Conservation (phyloP, 2,113 vertebrate species). For the Kryptolebias marmoratus region DNA sequence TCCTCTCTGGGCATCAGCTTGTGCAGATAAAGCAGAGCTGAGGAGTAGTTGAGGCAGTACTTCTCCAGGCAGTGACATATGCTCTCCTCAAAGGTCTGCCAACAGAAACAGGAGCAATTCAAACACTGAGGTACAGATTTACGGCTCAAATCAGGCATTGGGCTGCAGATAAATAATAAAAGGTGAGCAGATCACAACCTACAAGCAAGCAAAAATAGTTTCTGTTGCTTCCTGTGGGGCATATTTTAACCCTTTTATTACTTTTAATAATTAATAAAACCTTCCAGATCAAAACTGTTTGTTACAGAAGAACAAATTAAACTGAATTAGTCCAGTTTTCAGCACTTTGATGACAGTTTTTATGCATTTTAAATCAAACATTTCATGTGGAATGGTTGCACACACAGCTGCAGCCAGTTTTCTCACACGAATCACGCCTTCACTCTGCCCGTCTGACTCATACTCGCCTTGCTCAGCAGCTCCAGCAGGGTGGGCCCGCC, state of each 20-base stretch:
- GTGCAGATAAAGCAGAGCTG: constrained; percentile 89
- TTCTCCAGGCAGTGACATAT: constrained; percentile 90
- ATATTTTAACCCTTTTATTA: background rate
- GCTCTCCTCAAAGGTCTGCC: constrained; percentile 84
- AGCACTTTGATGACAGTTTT: too few relatives aligned
- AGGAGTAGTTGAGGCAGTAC: constrained; percentile 92
- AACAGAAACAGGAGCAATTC: constrained; percentile 44
- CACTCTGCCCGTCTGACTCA: background rate
- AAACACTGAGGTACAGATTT: background rate
- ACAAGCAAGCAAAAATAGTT: background rate
- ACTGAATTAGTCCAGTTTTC: too few relatives aligned
- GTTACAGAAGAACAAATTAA: too few relatives aligned
- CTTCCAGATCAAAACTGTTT: background rate
- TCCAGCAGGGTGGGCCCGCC: constrained; percentile 77
- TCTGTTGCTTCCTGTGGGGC: background rate
- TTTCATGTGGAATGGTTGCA: background rate
- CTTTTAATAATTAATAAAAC: background rate
- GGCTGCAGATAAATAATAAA: constrained; percentile 28
- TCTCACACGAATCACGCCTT: too few relatives aligned
- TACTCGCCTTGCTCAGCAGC: constrained; percentile 83
- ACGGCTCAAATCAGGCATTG: background rate
- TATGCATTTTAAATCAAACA: background rate
- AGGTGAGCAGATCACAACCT: background rate
- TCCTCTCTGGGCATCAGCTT: constrained; percentile 88
- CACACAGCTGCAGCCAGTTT: background rate